Evolutionary conservation across 2,888 invertebrate species (phyloP).

Genomic region (Esperia sulphurella): DNA sequence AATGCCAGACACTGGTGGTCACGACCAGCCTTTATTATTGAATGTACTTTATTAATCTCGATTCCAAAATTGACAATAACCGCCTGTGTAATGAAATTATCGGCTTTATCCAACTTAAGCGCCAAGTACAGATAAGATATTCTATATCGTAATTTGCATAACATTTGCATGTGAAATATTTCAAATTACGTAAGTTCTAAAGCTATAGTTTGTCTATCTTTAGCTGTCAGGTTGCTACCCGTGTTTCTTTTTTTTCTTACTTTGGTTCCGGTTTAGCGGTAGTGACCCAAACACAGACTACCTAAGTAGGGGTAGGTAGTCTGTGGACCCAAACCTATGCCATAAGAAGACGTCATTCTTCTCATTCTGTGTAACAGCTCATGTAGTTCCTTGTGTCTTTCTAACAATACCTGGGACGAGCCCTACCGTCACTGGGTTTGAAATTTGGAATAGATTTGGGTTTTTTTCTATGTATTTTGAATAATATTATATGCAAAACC

Average conservation of each 20-base stretch:
- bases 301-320: no score
- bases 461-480: no score
- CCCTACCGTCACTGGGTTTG: no score
- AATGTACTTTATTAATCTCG: background rate
- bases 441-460: no score
- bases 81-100: background rate
- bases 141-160: background rate
- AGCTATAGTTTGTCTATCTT: background rate
- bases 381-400: no score
- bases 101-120: background rate
- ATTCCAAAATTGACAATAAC: slow-evolving; percentile 2
- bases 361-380: no score
- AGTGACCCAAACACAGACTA: no score
- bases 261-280: no score
- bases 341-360: no score
- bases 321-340: no score
- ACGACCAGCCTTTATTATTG: slow-evolving; percentile 6
- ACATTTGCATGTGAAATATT: background rate
- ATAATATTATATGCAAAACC: background rate
- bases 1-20: slow-evolving; percentile 9
- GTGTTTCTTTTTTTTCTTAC: no score
- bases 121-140: background rate
- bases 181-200: background rate
- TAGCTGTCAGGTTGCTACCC: background rate
- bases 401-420: no score